Evolutionary conservation across 2,888 invertebrate species (phyloP).

Genomic region (Drosophila dives): DNA sequence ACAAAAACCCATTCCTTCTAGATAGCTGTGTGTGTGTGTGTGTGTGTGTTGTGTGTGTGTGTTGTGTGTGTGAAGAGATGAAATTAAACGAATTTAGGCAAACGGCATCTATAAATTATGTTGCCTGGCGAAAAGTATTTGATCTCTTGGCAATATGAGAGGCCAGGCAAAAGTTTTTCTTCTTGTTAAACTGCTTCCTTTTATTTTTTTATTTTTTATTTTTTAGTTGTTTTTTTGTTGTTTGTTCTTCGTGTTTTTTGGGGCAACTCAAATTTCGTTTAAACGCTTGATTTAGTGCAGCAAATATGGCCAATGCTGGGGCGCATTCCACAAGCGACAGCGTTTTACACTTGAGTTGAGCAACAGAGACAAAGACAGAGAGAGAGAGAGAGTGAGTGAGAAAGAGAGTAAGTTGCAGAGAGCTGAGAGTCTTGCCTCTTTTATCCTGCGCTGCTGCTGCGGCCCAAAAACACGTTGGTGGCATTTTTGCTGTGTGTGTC

Average conservation of each 20-base stretch:
- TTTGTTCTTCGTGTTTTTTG: slow-evolving; percentile 33
- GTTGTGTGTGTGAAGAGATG: slow-evolving; percentile 49
- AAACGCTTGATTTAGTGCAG: slow-evolving; percentile 80
- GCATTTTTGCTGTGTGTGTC: slow-evolving; percentile 58
- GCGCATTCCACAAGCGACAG: slow-evolving; percentile 77
- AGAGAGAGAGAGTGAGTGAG: neutral
- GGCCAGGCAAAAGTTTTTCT: slow-evolving; percentile 29
- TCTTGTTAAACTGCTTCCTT: neutral
- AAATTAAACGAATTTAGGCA: slow-evolving; percentile 81
- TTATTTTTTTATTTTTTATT: slow-evolving; percentile 24
- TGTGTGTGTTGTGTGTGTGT: slow-evolving; percentile 1
- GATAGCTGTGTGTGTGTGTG: slow-evolving; percentile 4
- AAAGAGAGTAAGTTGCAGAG: neutral
- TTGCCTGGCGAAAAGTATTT: slow-evolving; percentile 60
- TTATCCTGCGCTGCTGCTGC: slow-evolving; percentile 40
- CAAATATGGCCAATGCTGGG: slow-evolving; percentile 72
- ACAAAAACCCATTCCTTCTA: slow-evolving; percentile 30
- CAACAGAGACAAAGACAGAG: slow-evolving; percentile 1
- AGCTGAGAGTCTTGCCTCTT: slow-evolving; percentile 23
- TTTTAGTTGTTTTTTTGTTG: slow-evolving; percentile 20
- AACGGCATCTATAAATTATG: slow-evolving; percentile 81
- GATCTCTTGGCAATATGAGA: slow-evolving; percentile 50
- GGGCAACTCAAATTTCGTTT: slow-evolving; percentile 78
- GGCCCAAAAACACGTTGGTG: slow-evolving; percentile 75
- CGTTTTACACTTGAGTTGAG: slow-evolving; percentile 74